Conservation (phyloP, 2,888 invertebrate species). For the Eupithecia exiguata region DNA sequence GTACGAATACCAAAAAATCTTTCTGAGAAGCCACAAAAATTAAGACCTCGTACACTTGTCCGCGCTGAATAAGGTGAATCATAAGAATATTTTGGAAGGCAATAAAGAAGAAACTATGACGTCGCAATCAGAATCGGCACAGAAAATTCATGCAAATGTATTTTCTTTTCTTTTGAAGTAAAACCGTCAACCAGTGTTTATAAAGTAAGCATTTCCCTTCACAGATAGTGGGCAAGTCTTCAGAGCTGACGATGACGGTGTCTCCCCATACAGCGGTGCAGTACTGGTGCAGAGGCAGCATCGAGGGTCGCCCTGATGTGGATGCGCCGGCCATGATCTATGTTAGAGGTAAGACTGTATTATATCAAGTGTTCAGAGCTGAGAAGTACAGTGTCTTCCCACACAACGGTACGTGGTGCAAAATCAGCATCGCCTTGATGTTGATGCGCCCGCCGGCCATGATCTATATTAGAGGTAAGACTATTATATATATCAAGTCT, state of each 20-base stretch:
- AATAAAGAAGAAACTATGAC: too few relatives aligned
- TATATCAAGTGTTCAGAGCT: background rate
- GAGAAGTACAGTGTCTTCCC: too few relatives aligned
- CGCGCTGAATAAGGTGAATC: too few relatives aligned
- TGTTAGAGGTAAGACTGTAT: constrained; percentile 85
- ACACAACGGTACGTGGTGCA: too few relatives aligned
- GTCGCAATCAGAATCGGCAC: too few relatives aligned
- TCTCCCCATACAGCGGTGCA: constrained; percentile 91
- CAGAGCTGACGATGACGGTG: constrained; percentile 91
- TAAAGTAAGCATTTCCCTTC: background rate
- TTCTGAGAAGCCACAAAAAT: too few relatives aligned
- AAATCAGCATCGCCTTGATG: too few relatives aligned
- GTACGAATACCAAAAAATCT: too few relatives aligned
- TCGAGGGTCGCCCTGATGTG: constrained; percentile 93
- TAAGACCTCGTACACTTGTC: too few relatives aligned
- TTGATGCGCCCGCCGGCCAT: too few relatives aligned
- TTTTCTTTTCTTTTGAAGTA: background rate
- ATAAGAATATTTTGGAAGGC: too few relatives aligned
- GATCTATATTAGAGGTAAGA: too few relatives aligned
- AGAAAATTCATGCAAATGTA: background rate
- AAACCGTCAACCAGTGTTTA: background rate
- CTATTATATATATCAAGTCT: constrained; percentile 84
- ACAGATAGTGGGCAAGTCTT: constrained; percentile 88
- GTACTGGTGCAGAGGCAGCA: constrained; percentile 95
- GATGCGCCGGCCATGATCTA: constrained; percentile 90